phyloP scores from a whole-genome alignment of 2,888 invertebrate species.

The Trimorus sp. region DNA sequence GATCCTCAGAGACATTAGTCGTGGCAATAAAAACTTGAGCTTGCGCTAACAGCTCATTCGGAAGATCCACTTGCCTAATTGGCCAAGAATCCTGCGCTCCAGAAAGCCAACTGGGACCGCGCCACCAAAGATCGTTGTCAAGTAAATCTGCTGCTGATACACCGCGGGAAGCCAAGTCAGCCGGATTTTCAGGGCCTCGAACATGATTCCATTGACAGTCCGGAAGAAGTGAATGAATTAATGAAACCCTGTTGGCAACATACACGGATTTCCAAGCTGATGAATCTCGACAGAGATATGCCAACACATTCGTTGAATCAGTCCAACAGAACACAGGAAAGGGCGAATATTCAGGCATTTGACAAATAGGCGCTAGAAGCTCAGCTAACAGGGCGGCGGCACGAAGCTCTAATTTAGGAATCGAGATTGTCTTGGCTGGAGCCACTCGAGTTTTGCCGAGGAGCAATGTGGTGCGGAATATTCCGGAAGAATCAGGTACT shows the following conservation, averaged over 20 bases:
- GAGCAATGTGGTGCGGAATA: not conserved
- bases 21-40: too few species aligned
- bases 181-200: not conserved
- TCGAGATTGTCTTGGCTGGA: not conserved
- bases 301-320: not conserved
- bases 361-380: not conserved
- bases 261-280: not conserved
- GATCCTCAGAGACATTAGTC: too few species aligned
- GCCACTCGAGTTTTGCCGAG: not conserved
- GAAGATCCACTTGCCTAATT: too few species aligned
- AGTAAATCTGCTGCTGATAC: not conserved
- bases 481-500: not conserved
- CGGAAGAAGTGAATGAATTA: not conserved
- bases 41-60: too few species aligned
- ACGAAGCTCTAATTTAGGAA: not conserved
- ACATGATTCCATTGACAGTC: not conserved
- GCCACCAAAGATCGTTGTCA: not conserved
- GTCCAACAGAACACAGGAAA: not conserved
- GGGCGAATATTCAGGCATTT: not conserved
- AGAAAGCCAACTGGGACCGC: not conserved
- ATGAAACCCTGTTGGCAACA: not conserved
- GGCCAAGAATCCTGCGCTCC: too few species aligned
- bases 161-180: slow-evolving; percentile 2
- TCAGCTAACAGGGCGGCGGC: not conserved
- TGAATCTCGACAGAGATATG: not conserved